Evolutionary conservation across 2,888 invertebrate species (phyloP).

Genomic region (Drosophila macrospina): DNA sequence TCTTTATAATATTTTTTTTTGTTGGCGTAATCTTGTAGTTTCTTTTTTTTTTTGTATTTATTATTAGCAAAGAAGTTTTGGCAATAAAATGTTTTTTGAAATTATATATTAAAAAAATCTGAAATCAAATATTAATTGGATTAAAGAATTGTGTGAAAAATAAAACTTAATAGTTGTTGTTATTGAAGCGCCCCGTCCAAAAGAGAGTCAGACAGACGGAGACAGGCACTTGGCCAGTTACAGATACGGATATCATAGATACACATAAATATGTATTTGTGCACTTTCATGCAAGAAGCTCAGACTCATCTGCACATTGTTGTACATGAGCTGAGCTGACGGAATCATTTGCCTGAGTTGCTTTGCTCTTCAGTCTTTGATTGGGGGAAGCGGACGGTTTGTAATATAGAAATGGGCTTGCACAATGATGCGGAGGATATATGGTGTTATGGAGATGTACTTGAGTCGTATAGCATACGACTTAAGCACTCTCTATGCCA

Average conservation of each 20-base stretch:
- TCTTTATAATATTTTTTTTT: slow-evolving; percentile 62
- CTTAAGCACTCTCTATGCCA: not conserved
- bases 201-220: slow-evolving; percentile 6
- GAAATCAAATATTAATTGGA: slow-evolving; percentile 85
- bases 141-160: slow-evolving; percentile 82
- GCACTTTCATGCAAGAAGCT: no score
- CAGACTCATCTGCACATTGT: not conserved
- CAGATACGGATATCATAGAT: slow-evolving; percentile 13
- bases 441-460: not conserved
- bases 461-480: not conserved
- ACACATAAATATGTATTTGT: slow-evolving; percentile 4
- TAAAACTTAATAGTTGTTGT: slow-evolving; percentile 46
- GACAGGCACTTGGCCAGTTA: not conserved
- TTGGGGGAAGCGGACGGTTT: slow-evolving; percentile 28
- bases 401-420: slow-evolving; percentile 2
- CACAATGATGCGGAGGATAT: not conserved
- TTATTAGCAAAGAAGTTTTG: slow-evolving; percentile 82
- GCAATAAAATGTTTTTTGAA: slow-evolving; percentile 86
- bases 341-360: not conserved
- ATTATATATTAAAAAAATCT: slow-evolving; percentile 85
- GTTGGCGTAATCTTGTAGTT: slow-evolving; percentile 66
- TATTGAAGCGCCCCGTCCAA: slow-evolving; percentile 20
- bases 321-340: not conserved
- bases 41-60: slow-evolving; percentile 69
- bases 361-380: not conserved